A percentile compares a stretch with the other conserved stretches of the same genome.
Evolutionary conservation across 2,797 vertebrate species (phyloP).

Genomic region (Enteromius anoplus): DNA sequence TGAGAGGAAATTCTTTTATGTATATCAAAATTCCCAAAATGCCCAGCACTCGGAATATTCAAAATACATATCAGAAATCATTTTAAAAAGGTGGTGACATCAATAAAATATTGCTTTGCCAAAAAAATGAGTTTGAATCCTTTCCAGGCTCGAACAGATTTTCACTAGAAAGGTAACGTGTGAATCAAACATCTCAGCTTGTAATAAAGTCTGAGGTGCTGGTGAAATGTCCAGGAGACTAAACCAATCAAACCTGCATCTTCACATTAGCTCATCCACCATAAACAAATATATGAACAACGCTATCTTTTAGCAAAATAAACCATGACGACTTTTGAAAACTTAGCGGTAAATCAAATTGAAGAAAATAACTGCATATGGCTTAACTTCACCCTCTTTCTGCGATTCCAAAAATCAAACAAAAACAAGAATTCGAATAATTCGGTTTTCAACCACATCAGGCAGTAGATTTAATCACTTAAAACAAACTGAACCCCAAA

Average conservation of each 20-base stretch:
- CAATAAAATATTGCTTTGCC: slow-evolving; percentile 73
- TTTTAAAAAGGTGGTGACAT: slow-evolving; percentile 64
- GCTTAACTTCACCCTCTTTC: not conserved
- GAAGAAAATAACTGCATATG: slow-evolving; percentile 4
- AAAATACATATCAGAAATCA: slow-evolving; percentile 76
- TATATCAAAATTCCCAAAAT: slow-evolving; percentile 80
- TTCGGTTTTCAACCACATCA: not conserved
- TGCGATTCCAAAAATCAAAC: slow-evolving; percentile 8
- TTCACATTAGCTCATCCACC: slow-evolving; percentile 8
- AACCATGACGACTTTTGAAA: not conserved
- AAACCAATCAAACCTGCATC: slow-evolving; percentile 21
- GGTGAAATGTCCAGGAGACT: not conserved
- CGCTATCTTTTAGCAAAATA: slow-evolving; percentile 34
- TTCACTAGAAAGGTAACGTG: not conserved
- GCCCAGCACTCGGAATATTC: slow-evolving; percentile 79
- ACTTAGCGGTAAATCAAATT: not conserved
- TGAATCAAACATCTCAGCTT: slow-evolving; percentile 8
- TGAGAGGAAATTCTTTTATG: slow-evolving; percentile 73
- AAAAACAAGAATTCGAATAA: not conserved
- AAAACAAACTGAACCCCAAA: not conserved
- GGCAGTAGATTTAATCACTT: not conserved
- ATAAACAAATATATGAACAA: slow-evolving; percentile 22
- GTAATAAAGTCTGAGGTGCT: not conserved
- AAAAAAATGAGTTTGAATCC: slow-evolving; percentile 52
- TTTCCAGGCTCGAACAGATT: not conserved